Conservation (phyloP, 2,797 vertebrate genomes). For the Sphenopsis melanotis region DNA sequence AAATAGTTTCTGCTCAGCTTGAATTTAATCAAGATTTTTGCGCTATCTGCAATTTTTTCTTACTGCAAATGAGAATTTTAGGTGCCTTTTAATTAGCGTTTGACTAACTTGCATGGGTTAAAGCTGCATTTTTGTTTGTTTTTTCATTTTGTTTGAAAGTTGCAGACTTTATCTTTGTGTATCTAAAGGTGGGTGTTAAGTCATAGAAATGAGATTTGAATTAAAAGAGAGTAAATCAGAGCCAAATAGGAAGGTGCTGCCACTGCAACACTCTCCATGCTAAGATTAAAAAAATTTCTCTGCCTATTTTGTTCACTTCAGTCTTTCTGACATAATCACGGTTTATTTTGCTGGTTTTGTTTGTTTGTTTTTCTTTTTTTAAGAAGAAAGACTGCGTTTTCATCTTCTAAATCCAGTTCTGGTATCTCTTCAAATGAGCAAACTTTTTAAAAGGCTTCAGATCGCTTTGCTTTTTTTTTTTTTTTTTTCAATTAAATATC, state of each 20-base stretch:
- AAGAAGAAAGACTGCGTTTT: background rate
- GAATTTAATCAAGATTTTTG: background rate
- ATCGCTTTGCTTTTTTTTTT: background rate
- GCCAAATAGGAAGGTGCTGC: background rate
- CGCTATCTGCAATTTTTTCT: background rate
- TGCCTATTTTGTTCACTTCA: background rate
- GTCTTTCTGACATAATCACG: background rate
- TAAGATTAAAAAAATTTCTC: background rate
- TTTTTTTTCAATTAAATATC: background rate
- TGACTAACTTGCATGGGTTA: background rate
- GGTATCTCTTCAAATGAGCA: background rate
- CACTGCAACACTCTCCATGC: background rate
- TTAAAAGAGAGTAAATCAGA: background rate
- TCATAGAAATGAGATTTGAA: background rate
- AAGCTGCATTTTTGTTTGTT: too few relatives aligned
- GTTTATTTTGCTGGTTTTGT: background rate
- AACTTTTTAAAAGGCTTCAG: background rate
- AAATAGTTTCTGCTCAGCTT: background rate
- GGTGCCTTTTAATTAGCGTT: background rate
- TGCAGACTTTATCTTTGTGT: background rate
- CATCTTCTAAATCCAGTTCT: background rate
- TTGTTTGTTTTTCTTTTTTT: background rate
- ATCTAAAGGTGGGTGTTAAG: background rate
- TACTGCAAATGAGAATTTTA: background rate
- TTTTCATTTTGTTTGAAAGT: background rate